These are phyloP conservation scores for Crotophaga sulcirostris DNA, from an alignment of 2,113 vertebrate species.

Conservation along the genomic window DNA sequence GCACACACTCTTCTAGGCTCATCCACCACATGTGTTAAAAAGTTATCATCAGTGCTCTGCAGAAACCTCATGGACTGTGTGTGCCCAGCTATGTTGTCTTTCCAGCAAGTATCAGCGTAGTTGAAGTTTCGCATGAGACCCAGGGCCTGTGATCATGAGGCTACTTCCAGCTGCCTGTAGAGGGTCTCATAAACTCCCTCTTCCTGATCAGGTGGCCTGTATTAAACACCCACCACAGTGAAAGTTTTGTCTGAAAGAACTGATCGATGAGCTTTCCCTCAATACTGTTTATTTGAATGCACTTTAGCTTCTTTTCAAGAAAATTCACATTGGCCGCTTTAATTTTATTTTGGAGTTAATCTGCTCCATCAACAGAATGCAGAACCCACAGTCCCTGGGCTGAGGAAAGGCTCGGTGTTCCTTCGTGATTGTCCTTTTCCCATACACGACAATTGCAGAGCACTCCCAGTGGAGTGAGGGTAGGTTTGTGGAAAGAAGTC, in stretches of 20 bases:
- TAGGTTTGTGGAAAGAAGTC: neutral
- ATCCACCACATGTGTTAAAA: too few species aligned
- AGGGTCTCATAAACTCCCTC: too few species aligned
- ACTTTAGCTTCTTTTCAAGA: neutral
- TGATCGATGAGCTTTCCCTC: neutral
- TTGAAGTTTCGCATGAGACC: too few species aligned
- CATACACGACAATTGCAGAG: neutral
- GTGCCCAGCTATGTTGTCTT: too few species aligned
- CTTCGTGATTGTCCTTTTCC: neutral
- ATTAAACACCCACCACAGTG: too few species aligned
- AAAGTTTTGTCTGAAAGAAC: neutral
- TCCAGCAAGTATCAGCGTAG: too few species aligned
- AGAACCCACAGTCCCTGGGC: neutral
- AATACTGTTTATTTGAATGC: neutral
- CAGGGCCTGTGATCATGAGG: too few species aligned
- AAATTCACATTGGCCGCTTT: neutral
- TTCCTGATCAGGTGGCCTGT: too few species aligned
- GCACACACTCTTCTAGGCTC: too few species aligned
- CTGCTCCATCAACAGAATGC: fast-evolving
- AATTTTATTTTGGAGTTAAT: neutral
- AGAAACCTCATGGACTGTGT: too few species aligned
- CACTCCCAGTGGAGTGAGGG: neutral
- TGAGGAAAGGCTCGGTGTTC: neutral
- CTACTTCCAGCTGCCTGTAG: too few species aligned
- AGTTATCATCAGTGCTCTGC: too few species aligned